Percentiles rank a stretch among this genome's conserved stretches.
Conservation (phyloP, 1,140 invertebrate species). For the Cardiocondyla obscurior region DNA sequence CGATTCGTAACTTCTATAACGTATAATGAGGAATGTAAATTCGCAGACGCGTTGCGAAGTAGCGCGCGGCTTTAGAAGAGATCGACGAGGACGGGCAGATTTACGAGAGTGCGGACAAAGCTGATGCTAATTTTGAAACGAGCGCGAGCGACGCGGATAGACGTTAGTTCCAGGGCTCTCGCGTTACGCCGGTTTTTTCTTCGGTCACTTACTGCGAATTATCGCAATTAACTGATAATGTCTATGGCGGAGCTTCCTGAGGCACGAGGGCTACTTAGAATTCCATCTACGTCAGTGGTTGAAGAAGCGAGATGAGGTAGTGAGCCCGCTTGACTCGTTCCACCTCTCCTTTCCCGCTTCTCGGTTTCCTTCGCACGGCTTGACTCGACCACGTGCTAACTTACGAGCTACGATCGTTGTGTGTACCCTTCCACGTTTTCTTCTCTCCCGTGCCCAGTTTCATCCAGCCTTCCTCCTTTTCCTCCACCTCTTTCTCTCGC, state of each 20-base stretch:
- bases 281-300: slow-evolving; percentile 71
- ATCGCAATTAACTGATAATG: slow-evolving; percentile 41
- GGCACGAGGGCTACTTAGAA: slow-evolving; percentile 65
- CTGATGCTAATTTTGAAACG: background rate
- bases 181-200: background rate
- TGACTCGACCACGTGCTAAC: slow-evolving; percentile 82
- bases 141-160: background rate
- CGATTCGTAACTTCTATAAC: background rate
- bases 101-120: background rate
- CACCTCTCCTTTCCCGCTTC: slow-evolving; percentile 74
- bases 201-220: background rate
- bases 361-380: slow-evolving; percentile 76
- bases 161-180: background rate
- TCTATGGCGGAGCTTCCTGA: slow-evolving; percentile 30
- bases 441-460: slow-evolving; percentile 61
- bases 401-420: slow-evolving; percentile 79
- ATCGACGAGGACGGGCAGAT: background rate
- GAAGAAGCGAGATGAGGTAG: slow-evolving; percentile 71
- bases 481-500: slow-evolving; percentile 21
- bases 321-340: slow-evolving; percentile 71
- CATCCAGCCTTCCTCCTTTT: slow-evolving; percentile 15
- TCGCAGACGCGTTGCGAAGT: background rate
- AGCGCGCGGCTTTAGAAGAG: background rate
- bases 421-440: slow-evolving; percentile 70
- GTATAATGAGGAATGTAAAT: background rate